Conservation (phyloP, 2,888 invertebrate genomes). For the Eulithis testata region DNA sequence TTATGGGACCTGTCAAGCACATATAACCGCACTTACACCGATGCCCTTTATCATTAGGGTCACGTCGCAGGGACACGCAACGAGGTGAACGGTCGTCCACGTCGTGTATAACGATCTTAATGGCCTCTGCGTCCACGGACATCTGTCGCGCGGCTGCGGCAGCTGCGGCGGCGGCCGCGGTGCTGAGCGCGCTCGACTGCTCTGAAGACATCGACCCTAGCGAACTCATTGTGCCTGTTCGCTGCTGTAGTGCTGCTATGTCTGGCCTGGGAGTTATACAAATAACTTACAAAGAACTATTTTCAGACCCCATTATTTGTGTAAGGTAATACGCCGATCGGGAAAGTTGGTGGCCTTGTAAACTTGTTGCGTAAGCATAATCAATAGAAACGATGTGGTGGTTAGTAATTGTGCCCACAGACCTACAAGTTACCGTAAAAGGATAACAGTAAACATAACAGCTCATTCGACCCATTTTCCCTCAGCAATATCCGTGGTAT, state of each 20-base stretch:
- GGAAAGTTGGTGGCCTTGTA: slow-evolving; percentile 3
- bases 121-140: slow-evolving; percentile 95
- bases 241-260: slow-evolving; percentile 87
- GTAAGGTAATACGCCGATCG: not conserved
- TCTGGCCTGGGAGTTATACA: slow-evolving; percentile 85
- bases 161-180: slow-evolving; percentile 81
- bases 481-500: slow-evolving; percentile 24
- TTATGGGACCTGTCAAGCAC: not conserved
- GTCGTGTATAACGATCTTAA: slow-evolving; percentile 96
- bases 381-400: not conserved
- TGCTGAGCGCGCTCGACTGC: slow-evolving; percentile 66
- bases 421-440: slow-evolving; percentile 13
- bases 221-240: slow-evolving; percentile 82
- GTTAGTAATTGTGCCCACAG: slow-evolving; percentile 3
- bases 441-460: slow-evolving; percentile 13
- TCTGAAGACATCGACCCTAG: slow-evolving; percentile 70
- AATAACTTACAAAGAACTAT: not conserved
- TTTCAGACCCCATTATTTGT: not conserved
- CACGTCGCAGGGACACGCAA: slow-evolving; percentile 89
- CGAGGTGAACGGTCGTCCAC: slow-evolving; percentile 92
- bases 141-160: slow-evolving; percentile 90
- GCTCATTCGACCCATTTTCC: slow-evolving; percentile 21
- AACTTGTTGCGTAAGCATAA: not conserved
- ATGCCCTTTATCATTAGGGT: slow-evolving; percentile 93
- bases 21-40: slow-evolving; percentile 87